Conservation (phyloP, 2,797 vertebrate genomes). For the Tapera naevia region DNA sequence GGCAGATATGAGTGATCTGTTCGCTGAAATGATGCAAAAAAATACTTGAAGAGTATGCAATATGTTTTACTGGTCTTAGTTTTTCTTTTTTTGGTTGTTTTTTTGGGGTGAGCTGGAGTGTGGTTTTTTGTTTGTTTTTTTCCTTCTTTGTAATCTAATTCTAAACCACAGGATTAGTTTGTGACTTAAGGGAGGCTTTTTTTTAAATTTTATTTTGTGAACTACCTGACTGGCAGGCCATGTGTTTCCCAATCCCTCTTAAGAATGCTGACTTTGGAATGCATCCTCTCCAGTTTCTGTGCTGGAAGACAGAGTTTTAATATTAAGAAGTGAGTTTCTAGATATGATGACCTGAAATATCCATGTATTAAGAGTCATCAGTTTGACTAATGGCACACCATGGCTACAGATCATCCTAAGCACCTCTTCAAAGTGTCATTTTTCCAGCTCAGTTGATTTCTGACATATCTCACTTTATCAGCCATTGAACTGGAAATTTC, state of each 20-base stretch:
- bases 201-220: neutral
- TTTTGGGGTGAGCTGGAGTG: too few relatives aligned
- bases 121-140: too few relatives aligned
- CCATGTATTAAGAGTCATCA: conserved; percentile 71
- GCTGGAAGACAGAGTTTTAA: conserved; percentile 65
- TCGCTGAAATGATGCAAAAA: neutral
- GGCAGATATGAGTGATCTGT: neutral
- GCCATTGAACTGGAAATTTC: conserved; percentile 80
- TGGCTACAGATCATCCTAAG: conserved; percentile 79
- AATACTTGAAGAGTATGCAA: neutral
- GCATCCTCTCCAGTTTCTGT: conserved; percentile 26
- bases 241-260: conserved; percentile 25
- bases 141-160: conserved; percentile 2
- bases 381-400: conserved; percentile 75
- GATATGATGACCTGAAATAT: conserved; percentile 69
- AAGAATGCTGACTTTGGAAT: neutral
- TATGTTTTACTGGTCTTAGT: neutral
- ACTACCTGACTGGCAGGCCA: conserved; percentile 19
- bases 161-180: neutral
- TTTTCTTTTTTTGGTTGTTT: neutral
- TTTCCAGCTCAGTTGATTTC: conserved; percentile 82
- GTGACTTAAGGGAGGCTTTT: neutral
- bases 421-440: conserved; percentile 81
- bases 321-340: conserved; percentile 69
- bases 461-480: conserved; percentile 83